A percentile compares a stretch with the other conserved stretches of the same genome.
Evolutionary conservation across 2,888 invertebrate genomes (phyloP).

Genomic region (Lacanobia oleracea): DNA sequence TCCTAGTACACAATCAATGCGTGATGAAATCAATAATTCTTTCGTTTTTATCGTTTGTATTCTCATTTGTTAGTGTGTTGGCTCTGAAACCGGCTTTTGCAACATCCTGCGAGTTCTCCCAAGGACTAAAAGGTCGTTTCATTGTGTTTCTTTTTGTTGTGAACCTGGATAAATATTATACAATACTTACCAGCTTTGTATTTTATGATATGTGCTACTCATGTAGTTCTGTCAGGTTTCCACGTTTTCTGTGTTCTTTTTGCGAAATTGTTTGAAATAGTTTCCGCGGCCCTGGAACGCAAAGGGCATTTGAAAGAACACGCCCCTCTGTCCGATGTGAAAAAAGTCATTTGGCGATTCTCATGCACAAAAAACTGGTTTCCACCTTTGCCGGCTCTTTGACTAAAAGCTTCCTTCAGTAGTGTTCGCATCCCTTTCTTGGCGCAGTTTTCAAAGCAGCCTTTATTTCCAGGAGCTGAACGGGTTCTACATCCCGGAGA

Average conservation of each 20-base stretch:
- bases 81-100: conserved; percentile 29
- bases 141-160: conserved; percentile 6
- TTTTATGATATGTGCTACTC: too few relatives aligned
- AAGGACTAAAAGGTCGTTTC: conserved; percentile 13
- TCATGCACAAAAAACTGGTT: too few relatives aligned
- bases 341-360: too few relatives aligned
- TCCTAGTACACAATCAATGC: not conserved
- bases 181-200: too few relatives aligned
- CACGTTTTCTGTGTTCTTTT: too few relatives aligned
- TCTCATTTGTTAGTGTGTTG: not conserved
- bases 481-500: conserved; percentile 98
- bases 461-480: conserved; percentile 85
- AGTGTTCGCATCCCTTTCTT: not conserved
- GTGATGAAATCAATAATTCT: not conserved
- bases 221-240: too few relatives aligned
- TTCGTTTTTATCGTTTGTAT: conserved; percentile 16
- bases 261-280: too few relatives aligned
- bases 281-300: too few relatives aligned
- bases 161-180: conserved; percentile 2
- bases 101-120: conserved; percentile 20
- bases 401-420: not conserved
- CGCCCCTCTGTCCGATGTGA: too few relatives aligned
- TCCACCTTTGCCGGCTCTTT: too few relatives aligned
- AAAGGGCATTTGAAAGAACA: too few relatives aligned
- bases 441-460: not conserved